Percentiles rank a stretch among this genome's conserved stretches.
These are phyloP conservation scores for Oreochromis grahami DNA, from an alignment of 2,797 vertebrate genomes.

Conservation along the genomic window DNA sequence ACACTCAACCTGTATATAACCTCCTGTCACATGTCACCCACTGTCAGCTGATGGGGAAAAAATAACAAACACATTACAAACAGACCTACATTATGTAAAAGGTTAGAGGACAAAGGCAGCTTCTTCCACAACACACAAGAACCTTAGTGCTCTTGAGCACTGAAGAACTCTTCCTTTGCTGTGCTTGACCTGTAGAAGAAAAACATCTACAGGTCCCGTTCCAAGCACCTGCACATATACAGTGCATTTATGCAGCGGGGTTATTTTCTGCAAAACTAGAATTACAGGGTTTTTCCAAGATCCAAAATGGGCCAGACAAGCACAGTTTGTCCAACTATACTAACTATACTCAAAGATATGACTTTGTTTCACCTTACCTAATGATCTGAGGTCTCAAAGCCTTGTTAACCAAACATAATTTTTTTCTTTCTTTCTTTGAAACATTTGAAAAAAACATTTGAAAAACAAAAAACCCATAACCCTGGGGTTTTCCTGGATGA, in stretches of 20 bases:
- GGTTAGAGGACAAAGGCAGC: not conserved
- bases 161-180: not conserved
- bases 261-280: not conserved
- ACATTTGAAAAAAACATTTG: not conserved
- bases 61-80: not conserved
- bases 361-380: not conserved
- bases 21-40: conserved; percentile 25
- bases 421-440: not conserved
- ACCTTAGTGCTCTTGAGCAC: not conserved
- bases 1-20: conserved; percentile 3
- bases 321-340: not conserved
- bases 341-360: not conserved
- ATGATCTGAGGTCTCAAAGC: not conserved
- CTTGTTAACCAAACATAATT: not conserved
- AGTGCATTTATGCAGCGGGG: not conserved
- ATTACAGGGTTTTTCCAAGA: accelerated
- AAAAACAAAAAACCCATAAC: not conserved
- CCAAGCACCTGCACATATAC: not conserved
- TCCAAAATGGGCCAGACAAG: not conserved
- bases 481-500: not conserved
- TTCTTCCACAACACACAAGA: not conserved
- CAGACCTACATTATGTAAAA: not conserved
- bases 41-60: conserved; percentile 42
- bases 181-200: not conserved
- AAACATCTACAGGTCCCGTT: accelerated